Evolutionary conservation across 2,113 vertebrate genomes (phyloP), one percentile per base, ranked within the genome.

Genomic region (Alethe castanea): DNA sequence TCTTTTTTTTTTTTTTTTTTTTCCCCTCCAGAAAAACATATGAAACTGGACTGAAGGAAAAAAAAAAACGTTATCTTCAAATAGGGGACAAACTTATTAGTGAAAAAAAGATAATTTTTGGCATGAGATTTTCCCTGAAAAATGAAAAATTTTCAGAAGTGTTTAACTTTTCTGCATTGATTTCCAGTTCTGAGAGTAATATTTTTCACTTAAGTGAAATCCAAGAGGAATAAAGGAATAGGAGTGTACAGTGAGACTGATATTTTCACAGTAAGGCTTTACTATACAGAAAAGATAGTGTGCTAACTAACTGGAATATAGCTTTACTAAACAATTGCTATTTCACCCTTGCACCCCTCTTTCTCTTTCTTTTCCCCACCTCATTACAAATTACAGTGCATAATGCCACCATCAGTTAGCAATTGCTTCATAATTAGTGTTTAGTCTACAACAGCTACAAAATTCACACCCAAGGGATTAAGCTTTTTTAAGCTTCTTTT

Each of bases 401-500:
- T 18, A 61, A 33, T 73, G 56, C 24, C 47, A 71, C 23, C 42
- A 24, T 10, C 3, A 1, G 19, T 74, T 56, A 40, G 28, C 29
- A 31, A 12, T 74, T 83, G 8, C 26, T 59, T 72, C 12, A 33
- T 35, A 81, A 54, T 50, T 36, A 31, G 11, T 47, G 6, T 20
- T 24, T 5, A 40, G 13, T 35, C 19, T 74, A 42, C 23, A 70
- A 31, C 15, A 53, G 13, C 19, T 42, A 62, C n/a, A 77, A 87
- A 81, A 65, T 66, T 52, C 50, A 36, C 52, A 53, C 5, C 11
- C 31, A 60, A 80, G 20, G 8, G 80, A 44, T 28, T 45, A 42
- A 15, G 26, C 0, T 8, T n/a, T 60, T 36, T n/a, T 16, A 9
- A 18, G 2, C 14, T 11, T 17, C 14, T 29, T 22, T 11, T 17